Conservation (phyloP, 2,113 vertebrate genomes). For the Antigone vipio region DNA sequence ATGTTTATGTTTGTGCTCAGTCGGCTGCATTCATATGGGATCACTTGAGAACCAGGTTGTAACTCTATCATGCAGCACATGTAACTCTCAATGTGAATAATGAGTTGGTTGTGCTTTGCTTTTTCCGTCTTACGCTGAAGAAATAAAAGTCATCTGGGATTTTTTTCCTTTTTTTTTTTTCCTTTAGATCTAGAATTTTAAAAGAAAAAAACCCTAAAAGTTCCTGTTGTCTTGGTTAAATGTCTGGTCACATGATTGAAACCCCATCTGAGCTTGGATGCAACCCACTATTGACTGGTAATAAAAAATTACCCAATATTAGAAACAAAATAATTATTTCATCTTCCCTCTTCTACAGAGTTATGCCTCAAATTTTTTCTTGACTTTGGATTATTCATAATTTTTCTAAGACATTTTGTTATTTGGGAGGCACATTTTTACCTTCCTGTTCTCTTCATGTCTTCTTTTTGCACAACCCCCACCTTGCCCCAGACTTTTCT, state of each 20-base stretch:
- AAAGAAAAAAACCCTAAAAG: not conserved
- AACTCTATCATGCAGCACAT: not conserved
- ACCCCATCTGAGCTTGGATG: not conserved
- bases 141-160: not conserved
- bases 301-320: not conserved
- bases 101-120: not conserved
- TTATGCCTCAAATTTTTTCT: not conserved
- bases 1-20: not conserved
- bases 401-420: not conserved
- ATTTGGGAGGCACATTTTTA: not conserved
- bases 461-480: not conserved
- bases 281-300: fast-evolving
- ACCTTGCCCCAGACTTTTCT: not conserved
- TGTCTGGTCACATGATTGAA: not conserved
- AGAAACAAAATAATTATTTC: not conserved
- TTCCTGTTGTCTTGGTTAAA: not conserved
- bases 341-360: not conserved
- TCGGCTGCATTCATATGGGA: not conserved
- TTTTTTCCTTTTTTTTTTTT: not conserved
- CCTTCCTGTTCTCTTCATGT: not conserved
- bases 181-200: not conserved
- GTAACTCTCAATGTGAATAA: not conserved
- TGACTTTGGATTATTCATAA: not conserved
- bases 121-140: not conserved
- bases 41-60: not conserved